Conservation (phyloP, 2,113 vertebrate genomes). For the Oreotrochilus melanogaster region DNA sequence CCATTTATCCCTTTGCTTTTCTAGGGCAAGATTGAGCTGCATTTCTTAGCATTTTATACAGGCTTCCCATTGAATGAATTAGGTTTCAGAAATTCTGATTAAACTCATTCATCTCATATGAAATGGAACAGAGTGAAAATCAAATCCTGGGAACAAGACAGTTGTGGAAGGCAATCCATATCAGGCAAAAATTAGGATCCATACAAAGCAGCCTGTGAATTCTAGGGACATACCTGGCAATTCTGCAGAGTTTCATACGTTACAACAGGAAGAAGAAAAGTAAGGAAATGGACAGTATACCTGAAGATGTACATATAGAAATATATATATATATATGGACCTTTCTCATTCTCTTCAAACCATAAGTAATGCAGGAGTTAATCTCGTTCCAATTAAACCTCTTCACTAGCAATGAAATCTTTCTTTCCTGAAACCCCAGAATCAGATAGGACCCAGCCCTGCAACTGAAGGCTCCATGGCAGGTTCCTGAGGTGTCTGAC, state of each 20-base stretch:
- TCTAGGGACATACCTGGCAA: neutral
- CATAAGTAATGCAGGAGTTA: neutral
- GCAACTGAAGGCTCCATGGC: accelerated
- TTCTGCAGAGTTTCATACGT: neutral
- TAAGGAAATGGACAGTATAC: neutral
- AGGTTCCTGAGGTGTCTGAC: neutral
- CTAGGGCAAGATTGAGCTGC: accelerated
- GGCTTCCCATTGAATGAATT: neutral
- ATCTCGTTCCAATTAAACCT: neutral
- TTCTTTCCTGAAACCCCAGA: neutral
- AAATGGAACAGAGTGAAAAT: neutral
- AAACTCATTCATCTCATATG: conserved; percentile 20
- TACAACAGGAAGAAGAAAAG: neutral
- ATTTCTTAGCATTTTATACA: neutral
- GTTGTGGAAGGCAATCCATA: neutral
- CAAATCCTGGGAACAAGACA: neutral
- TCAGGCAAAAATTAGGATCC: neutral
- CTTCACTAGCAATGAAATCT: neutral
- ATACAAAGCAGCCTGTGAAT: neutral
- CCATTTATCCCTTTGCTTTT: neutral
- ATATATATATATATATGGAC: neutral
- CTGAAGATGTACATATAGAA: neutral
- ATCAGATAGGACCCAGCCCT: neutral
- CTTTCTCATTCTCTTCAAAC: neutral
- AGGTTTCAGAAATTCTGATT: conserved; percentile 18